phyloP scores from a whole-genome alignment of 2,888 invertebrate species.

The Teleogryllus oceanicus region DNA sequence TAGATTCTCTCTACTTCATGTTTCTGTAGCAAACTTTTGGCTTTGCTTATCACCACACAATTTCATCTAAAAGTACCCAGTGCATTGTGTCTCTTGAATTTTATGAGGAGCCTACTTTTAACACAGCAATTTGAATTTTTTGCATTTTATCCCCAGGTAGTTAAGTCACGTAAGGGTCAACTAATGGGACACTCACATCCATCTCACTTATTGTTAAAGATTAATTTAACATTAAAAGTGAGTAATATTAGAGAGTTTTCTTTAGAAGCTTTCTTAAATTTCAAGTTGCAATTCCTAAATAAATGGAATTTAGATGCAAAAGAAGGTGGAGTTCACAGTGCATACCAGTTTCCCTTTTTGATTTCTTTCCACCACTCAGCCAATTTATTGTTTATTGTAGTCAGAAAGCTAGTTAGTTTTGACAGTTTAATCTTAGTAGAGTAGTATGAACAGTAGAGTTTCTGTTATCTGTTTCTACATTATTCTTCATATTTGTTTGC shows the following conservation, averaged over 20 bases:
- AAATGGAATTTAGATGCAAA: not conserved
- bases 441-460: not conserved
- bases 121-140: not conserved
- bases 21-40: not conserved
- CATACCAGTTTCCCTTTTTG: not conserved
- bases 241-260: constrained; percentile 18
- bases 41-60: not conserved
- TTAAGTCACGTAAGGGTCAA: constrained; percentile 7
- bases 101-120: not conserved
- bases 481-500: not conserved
- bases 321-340: constrained; percentile 9
- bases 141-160: constrained; percentile 18
- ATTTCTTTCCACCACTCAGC: not conserved
- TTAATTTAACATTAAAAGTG: constrained; percentile 2
- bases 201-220: constrained; percentile 18
- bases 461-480: not conserved
- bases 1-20: not conserved
- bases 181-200: not conserved
- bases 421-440: not conserved
- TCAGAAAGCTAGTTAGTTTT: not conserved
- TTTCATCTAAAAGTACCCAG: not conserved
- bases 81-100: not conserved
- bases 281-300: not conserved
- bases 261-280: constrained; percentile 11
- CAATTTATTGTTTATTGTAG: not conserved